Evolutionary conservation across 2,888 invertebrate genomes (phyloP), one percentile per base, ranked within the genome.

Genomic region (Pollenia griseotomentosa): DNA sequence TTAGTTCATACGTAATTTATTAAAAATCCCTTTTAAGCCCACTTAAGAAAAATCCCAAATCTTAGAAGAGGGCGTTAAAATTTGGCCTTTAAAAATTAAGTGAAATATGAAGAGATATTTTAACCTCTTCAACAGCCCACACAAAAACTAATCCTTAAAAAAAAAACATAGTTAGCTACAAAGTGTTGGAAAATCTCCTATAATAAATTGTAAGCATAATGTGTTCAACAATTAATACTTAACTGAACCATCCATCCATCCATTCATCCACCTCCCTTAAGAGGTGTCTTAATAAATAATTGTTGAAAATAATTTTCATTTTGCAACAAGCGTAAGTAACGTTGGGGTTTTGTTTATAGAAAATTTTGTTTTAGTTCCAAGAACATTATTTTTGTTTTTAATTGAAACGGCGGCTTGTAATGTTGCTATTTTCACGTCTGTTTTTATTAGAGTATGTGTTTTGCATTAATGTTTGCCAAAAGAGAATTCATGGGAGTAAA

Each of bases 281-380:
- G 63, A 44, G 9, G 40, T 44, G 42, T n/a, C 44, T 51, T 66
- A 53, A 70, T 53, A 40, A 70, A 40, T 40, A 16, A 40, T 16
- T 16, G 51, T 51, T 68, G 33, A 9, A 44, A 71, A 53, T 16
- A 70, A 12, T 53, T 53, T 40, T 2, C n/a, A 48, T 51, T n/a
- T 10, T 11, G 16, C 65, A 46, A 11, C 40, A 55, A 42, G 16
- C 23, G 5, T 23, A 19, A 33, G 23, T 51, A 61, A 74, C 44
- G 59, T 53, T 42, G 19, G 53, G 33, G 40, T 73, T 71, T 59
- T 33, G 66, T 77, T 55, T 57, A 65, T 73, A 55, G 53, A 77
- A 55, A 16, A 55, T 55, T 44, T 16, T n/a, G 42, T 14, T 65
- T 53, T 44, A 11, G 65, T 57, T 78, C 23, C n/a, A 42, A 19